A percentile compares a stretch with the other conserved stretches of the same genome.
Conservation (phyloP, 2,888 invertebrate species). For the Toxonevra muliebris region DNA sequence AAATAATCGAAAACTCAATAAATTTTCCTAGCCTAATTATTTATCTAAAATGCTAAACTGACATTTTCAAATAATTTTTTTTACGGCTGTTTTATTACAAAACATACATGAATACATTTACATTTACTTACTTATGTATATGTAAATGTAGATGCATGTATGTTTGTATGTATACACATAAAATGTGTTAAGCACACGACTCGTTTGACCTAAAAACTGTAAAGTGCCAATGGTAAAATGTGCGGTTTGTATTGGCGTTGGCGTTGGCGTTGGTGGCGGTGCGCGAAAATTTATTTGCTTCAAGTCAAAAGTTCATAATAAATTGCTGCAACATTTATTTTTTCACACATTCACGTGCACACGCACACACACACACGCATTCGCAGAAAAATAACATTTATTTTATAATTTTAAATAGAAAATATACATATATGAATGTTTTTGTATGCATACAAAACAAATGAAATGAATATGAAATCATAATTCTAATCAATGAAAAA, state of each 20-base stretch:
- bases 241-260: background rate
- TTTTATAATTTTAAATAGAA: background rate
- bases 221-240: background rate
- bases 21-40: background rate
- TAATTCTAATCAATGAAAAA: background rate
- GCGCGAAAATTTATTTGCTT: constrained; percentile 14
- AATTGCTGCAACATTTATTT: constrained; percentile 3
- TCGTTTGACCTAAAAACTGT: no score
- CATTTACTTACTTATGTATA: no score
- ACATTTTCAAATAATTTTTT: background rate
- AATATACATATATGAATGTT: background rate
- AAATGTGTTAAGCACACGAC: no score
- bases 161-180: no score
- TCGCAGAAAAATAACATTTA: background rate
- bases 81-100: no score
- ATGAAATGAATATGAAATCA: no score
- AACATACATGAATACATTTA: no score
- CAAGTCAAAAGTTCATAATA: constrained; percentile 15
- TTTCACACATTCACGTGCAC: no score
- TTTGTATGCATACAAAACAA: background rate
- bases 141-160: no score
- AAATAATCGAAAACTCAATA: background rate
- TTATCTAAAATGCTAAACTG: constrained; percentile 1
- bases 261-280: background rate
- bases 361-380: background rate